Percentiles rank a stretch among this genome's conserved stretches.
These are phyloP conservation scores for Meloidogyne exigua DNA, from an alignment of 1,140 invertebrate genomes.

Conservation along the genomic window DNA sequence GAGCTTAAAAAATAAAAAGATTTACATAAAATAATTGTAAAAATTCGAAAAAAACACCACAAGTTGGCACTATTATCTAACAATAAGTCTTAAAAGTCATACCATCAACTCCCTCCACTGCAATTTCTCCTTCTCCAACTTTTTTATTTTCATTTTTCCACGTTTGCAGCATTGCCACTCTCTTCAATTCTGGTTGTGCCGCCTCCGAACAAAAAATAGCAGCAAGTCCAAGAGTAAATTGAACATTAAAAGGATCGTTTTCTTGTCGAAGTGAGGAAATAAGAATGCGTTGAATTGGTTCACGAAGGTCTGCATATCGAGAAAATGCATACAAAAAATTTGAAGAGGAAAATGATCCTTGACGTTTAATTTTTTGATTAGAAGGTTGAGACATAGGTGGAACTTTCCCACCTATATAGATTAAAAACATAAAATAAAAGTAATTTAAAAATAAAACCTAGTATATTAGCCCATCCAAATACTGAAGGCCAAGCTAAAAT, in stretches of 20 bases:
- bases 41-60: too few relatives aligned
- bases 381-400: constrained; percentile 12
- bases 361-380: background rate
- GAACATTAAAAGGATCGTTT: constrained; percentile 80
- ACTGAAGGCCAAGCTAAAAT: constrained; percentile 59
- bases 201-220: constrained; percentile 46
- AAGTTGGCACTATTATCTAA: too few relatives aligned
- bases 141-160: constrained; percentile 9
- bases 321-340: constrained; percentile 32
- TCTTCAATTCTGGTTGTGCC: constrained; percentile 51
- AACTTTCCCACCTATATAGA: constrained; percentile 11
- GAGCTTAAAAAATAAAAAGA: constrained; percentile 3
- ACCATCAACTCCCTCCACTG: background rate
- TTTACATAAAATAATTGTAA: background rate
- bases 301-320: constrained; percentile 78
- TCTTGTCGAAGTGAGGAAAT: constrained; percentile 82
- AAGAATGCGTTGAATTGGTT: constrained; percentile 78
- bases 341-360: constrained; percentile 2
- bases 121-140: background rate
- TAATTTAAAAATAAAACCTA: constrained; percentile 18
- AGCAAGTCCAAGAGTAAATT: constrained; percentile 74
- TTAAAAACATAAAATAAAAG: background rate
- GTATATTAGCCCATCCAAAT: constrained; percentile 46
- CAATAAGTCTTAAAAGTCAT: constrained; percentile 21
- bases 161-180: background rate